Evolutionary conservation across 2,797 vertebrate species (phyloP).

Genomic region (Dallia pectoralis): DNA sequence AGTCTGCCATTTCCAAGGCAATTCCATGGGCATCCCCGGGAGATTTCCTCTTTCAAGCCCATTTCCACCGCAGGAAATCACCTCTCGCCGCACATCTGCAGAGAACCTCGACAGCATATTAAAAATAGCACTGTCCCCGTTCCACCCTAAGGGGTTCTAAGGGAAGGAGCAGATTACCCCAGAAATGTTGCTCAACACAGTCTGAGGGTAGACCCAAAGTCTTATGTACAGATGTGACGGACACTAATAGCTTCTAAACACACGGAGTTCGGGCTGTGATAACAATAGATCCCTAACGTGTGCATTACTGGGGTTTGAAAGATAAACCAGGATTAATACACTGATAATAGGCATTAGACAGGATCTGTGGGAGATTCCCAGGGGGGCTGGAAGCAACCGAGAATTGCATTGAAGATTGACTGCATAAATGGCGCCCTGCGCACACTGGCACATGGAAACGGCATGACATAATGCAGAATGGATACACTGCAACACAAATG

Average conservation of each 20-base stretch:
- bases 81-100: constrained; percentile 33
- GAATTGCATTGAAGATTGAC: background rate
- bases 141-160: constrained; percentile 17
- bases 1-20: background rate
- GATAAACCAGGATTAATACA: constrained; percentile 7
- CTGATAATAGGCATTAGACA: background rate
- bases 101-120: constrained; percentile 42
- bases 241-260: background rate
- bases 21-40: background rate
- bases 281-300: background rate
- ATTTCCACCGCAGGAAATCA: constrained; percentile 59
- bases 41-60: background rate
- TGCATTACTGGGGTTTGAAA: constrained; percentile 1
- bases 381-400: background rate
- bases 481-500: background rate
- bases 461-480: background rate
- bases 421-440: background rate
- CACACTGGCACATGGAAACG: background rate
- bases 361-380: background rate
- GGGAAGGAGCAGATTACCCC: constrained; percentile 37
- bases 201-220: background rate
- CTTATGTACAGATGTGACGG: background rate
- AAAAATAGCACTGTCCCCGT: constrained; percentile 60
- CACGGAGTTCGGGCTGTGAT: background rate
- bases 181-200: background rate